These are phyloP conservation scores for Micrasema longulum DNA, from an alignment of 1,140 invertebrate species.

Conservation along the genomic window DNA sequence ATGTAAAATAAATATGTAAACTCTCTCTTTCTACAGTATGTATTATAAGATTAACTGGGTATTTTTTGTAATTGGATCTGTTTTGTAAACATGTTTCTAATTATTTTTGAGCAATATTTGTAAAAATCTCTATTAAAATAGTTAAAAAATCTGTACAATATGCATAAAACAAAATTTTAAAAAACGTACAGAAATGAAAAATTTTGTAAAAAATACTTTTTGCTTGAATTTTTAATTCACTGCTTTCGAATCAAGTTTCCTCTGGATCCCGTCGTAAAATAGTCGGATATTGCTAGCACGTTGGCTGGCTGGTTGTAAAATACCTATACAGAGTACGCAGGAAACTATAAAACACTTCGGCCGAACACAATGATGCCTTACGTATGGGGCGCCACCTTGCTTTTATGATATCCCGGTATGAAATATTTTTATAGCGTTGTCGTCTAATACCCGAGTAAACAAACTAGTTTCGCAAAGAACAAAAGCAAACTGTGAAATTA, in stretches of 20 bases:
- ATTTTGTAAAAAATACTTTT: too few relatives aligned
- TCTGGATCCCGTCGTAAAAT: constrained; percentile 29
- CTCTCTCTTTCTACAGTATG: too few relatives aligned
- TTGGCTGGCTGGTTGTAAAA: constrained; percentile 26
- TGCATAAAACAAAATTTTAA: too few relatives aligned
- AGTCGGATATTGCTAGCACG: constrained; percentile 35
- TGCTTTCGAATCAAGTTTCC: neutral
- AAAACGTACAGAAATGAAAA: too few relatives aligned
- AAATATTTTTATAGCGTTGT: constrained; percentile 42
- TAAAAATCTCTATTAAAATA: too few relatives aligned
- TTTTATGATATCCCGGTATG: constrained; percentile 35
- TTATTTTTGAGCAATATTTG: too few relatives aligned
- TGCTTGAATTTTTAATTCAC: too few relatives aligned
- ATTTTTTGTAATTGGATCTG: too few relatives aligned
- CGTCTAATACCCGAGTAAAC: neutral
- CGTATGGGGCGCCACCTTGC: constrained; percentile 19
- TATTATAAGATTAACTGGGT: too few relatives aligned
- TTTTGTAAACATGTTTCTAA: too few relatives aligned
- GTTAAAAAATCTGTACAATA: too few relatives aligned
- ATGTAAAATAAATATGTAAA: too few relatives aligned
- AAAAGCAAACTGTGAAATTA: neutral
- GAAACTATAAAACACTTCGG: constrained; percentile 35
- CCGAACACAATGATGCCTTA: constrained; percentile 1
- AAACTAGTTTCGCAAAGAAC: constrained; percentile 14
- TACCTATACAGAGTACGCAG: constrained; percentile 13